Percentiles rank a stretch among this genome's conserved stretches.
These are phyloP conservation scores for Stenchaetothrips biformis DNA, from an alignment of 2,888 invertebrate genomes.

Conservation along the genomic window DNA sequence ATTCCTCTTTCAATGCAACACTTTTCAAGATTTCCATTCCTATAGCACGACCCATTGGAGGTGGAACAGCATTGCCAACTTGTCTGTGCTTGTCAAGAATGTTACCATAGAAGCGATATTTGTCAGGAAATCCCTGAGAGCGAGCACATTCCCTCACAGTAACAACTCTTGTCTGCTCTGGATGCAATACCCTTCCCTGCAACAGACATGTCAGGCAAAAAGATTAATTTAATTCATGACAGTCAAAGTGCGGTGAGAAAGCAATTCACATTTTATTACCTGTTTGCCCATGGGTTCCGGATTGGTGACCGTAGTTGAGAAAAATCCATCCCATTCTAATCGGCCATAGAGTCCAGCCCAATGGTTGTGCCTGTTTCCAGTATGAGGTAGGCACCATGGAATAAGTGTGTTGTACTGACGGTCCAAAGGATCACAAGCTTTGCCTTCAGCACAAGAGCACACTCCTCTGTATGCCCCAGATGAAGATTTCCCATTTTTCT, in stretches of 20 bases:
- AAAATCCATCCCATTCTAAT: constrained; percentile 77
- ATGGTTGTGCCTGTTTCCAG: constrained; percentile 77
- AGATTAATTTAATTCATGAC: neutral
- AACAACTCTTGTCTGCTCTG: constrained; percentile 73
- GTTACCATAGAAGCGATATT: constrained; percentile 67
- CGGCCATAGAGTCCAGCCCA: constrained; percentile 82
- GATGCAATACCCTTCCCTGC: constrained; percentile 73
- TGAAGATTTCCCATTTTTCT: constrained; percentile 50
- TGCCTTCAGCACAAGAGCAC: constrained; percentile 66
- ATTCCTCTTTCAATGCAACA: constrained; percentile 31
- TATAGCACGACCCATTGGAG: constrained; percentile 70
- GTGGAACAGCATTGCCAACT: constrained; percentile 83
- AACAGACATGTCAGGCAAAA: constrained; percentile 33
- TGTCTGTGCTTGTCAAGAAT: constrained; percentile 75
- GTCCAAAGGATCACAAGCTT: constrained; percentile 62
- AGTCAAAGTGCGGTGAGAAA: neutral
- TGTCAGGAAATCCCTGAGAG: constrained; percentile 78
- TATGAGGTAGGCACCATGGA: constrained; percentile 85
- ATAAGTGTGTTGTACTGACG: constrained; percentile 77
- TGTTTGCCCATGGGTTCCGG: constrained; percentile 90
- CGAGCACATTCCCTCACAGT: constrained; percentile 82
- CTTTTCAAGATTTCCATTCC: constrained; percentile 65
- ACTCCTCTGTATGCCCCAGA: constrained; percentile 62
- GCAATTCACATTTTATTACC: constrained; percentile 42
- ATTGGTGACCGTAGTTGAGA: constrained; percentile 77